Base-by-base conservation (phyloP, 2,888 invertebrate species). In the Hydriomena furcata region DNA sequence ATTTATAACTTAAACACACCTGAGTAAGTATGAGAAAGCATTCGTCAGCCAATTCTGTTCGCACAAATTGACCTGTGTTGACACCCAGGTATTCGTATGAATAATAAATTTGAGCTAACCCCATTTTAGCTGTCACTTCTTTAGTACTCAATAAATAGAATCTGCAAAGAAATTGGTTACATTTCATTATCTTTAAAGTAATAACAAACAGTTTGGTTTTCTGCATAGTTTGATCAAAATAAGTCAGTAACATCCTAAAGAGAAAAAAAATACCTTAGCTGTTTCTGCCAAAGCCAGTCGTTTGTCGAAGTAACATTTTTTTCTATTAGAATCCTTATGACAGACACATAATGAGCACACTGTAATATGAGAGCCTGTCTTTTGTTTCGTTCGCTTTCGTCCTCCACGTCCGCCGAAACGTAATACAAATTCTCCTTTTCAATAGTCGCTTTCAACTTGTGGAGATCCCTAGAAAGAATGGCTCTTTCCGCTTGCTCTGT, bases 21-120 rank as follows among this genome's bases (percentile, higher is more conserved):
- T 99, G 99, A 5, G 98, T 99, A 51, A 99, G 91, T 31, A 99
- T 98, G 48, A 99, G 92, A 84, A 99, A 99, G 78, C 99, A 99
- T 77, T 98, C 97, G 82, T 99, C 99, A 10, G 99, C 99, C 44
- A 99, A 91, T 23, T 97, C 96, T 0, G 99, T 99, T 71, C 98
- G 95, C 4, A 99, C 99, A 63, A 99, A 92, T 82, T 98, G 98
- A 28, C 95, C 94, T 1, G 96, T 95, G 79, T 98, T 97, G n/a
- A 83, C 78, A n/a, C 99, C 99, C 69, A 99, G 95, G 79, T 99
- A 99, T 84, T 99, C 99, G 76, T 97, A 99, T 0, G 98, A 97
- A 82, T 99, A 99, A 17, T 95, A 93, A 90, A 99, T 97, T 83
- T 97, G 94, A 8, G 99, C 97, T 75, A 97, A 95, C 2, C 97